Percentiles rank a stretch among this genome's conserved stretches.
phyloP scores from a whole-genome alignment of 2,113 vertebrate species.

The Paracanthobrama guichenoti region DNA sequence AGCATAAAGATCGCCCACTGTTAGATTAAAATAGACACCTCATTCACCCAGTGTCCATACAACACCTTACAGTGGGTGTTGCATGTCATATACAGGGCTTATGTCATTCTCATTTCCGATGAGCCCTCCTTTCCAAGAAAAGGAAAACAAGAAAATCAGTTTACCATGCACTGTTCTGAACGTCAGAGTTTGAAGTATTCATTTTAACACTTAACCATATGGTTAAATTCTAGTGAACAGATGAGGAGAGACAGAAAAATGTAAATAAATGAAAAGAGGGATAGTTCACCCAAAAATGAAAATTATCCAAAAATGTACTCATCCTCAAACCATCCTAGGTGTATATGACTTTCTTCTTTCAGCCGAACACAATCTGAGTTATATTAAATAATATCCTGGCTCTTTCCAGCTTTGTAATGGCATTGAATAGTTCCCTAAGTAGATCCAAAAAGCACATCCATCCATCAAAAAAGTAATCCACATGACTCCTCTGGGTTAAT shows the following conservation, averaged over 20 bases:
- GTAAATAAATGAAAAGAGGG: neutral
- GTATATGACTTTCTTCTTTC: too few species aligned
- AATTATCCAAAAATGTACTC: too few species aligned
- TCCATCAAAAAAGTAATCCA: too few species aligned
- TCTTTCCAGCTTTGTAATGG: too few species aligned
- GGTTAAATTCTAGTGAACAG: conserved; percentile 4
- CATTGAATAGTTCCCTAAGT: too few species aligned
- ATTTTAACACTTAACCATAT: neutral
- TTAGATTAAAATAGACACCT: conserved; percentile 45
- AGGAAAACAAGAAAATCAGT: conserved; percentile 12
- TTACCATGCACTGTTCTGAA: neutral
- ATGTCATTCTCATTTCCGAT: neutral
- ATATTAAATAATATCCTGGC: too few species aligned
- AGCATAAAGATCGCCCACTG: conserved; percentile 24
- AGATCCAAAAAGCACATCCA: too few species aligned
- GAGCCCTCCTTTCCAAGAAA: conserved; percentile 10
- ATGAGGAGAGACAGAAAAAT: neutral
- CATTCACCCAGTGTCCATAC: conserved; percentile 21
- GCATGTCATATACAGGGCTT: conserved; percentile 5
- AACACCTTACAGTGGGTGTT: conserved; percentile 27
- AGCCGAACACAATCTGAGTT: too few species aligned
- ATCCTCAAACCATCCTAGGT: too few species aligned
- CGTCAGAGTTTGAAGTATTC: conserved; percentile 8
- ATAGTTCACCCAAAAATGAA: too few species aligned
- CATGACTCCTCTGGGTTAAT: too few species aligned